phyloP scores from a whole-genome alignment of 2,113 vertebrate species.

The Microcebus murinus region DNA sequence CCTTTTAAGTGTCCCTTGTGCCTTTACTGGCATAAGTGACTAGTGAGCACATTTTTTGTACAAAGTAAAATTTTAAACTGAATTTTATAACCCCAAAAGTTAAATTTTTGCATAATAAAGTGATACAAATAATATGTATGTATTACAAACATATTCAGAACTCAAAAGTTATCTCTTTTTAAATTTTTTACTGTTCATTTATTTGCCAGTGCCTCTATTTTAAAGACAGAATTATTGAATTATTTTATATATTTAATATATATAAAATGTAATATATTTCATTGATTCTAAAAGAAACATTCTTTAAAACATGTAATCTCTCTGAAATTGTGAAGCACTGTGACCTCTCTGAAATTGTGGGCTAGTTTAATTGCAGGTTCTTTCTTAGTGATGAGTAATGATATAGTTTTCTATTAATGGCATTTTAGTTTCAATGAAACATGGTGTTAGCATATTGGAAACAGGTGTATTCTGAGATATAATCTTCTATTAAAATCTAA shows the following conservation, averaged over 20 bases:
- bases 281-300: not conserved
- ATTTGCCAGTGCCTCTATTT: not conserved
- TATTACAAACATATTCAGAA: not conserved
- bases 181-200: not conserved
- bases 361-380: not conserved
- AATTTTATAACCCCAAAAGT: not conserved
- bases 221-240: not conserved
- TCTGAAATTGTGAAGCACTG: not conserved
- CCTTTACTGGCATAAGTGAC: not conserved
- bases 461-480: not conserved
- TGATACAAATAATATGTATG: not conserved
- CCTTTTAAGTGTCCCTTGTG: not conserved
- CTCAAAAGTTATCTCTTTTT: not conserved
- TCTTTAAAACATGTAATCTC: not conserved
- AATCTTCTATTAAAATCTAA: not conserved
- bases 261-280: not conserved
- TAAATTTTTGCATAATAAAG: not conserved
- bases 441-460: not conserved
- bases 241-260: not conserved
- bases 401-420: not conserved
- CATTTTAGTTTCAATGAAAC: not conserved
- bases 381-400: not conserved
- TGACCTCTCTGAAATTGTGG: not conserved
- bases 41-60: not conserved
- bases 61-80: not conserved